Conservation (phyloP, 2,888 invertebrate genomes). For the Stratiomys singularior region DNA sequence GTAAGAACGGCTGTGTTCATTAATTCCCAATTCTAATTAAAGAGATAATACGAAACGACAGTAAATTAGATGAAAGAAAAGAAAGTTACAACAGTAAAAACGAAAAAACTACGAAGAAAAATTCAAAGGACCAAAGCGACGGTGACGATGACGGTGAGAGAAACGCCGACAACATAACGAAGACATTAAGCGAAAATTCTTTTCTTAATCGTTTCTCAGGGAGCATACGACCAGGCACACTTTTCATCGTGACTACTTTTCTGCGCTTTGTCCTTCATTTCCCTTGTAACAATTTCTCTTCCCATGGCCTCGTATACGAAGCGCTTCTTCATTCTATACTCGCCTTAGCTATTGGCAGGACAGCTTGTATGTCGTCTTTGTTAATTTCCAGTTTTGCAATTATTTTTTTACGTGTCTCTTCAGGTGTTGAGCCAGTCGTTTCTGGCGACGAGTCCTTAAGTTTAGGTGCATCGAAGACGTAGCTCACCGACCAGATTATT, state of each 20-base stretch:
- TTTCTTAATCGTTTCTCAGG: conserved; percentile 25
- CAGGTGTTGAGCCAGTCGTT: conserved; percentile 58
- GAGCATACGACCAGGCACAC: neutral
- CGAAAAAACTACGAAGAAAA: conserved; percentile 48
- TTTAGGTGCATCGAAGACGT: conserved; percentile 72
- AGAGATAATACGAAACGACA: conserved; percentile 50
- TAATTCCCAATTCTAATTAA: conserved; percentile 89
- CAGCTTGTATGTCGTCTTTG: conserved; percentile 93
- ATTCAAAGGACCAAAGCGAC: neutral
- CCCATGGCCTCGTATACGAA: neutral
- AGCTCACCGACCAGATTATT: conserved; percentile 86
- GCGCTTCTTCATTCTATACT: conserved; percentile 46
- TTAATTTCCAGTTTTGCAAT: conserved; percentile 88
- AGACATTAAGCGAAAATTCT: conserved; percentile 10
- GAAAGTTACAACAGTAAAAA: conserved; percentile 12
- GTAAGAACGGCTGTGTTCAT: conserved; percentile 96
- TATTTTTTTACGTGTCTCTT: conserved; percentile 71
- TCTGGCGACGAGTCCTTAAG: conserved; percentile 60
- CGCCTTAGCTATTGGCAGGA: conserved; percentile 93
- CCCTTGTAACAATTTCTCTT: neutral
- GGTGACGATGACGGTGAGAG: neutral
- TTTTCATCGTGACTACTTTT: neutral
- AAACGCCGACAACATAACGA: conserved; percentile 14
- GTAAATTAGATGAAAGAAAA: conserved; percentile 34
- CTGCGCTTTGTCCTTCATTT: neutral